Evolutionary conservation across 2,888 invertebrate species (phyloP), one percentile per base, ranked within the genome.

Genomic region (Lapara coniferarum): DNA sequence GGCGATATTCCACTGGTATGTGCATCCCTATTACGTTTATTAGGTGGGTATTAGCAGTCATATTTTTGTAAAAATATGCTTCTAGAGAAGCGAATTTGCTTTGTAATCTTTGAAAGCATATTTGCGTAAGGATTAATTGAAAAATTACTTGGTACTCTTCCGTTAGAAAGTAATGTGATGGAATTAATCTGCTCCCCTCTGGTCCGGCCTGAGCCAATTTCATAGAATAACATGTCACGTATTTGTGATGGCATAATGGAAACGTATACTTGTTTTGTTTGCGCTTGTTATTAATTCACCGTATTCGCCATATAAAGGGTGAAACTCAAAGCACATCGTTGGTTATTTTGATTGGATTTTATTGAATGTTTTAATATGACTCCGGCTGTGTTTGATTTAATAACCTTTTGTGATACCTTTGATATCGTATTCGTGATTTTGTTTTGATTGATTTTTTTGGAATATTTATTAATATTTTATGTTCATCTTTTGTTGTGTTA

Each of bases 331-430:
- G 81, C 83, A 83, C 82, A 85, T 83, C 80, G 79, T 78, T 70
- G 69, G 69, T 78, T 79, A 83, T 84, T 85, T 86, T 88, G 89
- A 91, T 91, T 90, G 88, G 87, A 87, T 91, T 89, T 85, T 79
- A 84, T 79, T 78, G 78, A 82, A 79, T 77, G 78, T 81, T 82
- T 86, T 85, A 37, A 37, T 83, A 80, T 76, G 78, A 77, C 71
- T 72, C 68, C 56, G 59, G 71, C 72, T 67, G 72, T 76, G 72
- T 75, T 73, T 79, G 75, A 81, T 81, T 81, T 76, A 82, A 85
- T 84, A 82, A 77, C 76, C 66, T 70, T 76, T 30, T 69, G 69
- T 72, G 67, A 77, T 76, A 30, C 74, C 72, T 83, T 82, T 81
- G 74, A 79, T 81, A 79, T 74, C 73, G 70, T 71, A 69, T 66